Percentiles rank a stretch among this genome's conserved stretches.
phyloP scores from a whole-genome alignment of 2,888 invertebrate genomes.

The Lasioglossum malachurum region DNA sequence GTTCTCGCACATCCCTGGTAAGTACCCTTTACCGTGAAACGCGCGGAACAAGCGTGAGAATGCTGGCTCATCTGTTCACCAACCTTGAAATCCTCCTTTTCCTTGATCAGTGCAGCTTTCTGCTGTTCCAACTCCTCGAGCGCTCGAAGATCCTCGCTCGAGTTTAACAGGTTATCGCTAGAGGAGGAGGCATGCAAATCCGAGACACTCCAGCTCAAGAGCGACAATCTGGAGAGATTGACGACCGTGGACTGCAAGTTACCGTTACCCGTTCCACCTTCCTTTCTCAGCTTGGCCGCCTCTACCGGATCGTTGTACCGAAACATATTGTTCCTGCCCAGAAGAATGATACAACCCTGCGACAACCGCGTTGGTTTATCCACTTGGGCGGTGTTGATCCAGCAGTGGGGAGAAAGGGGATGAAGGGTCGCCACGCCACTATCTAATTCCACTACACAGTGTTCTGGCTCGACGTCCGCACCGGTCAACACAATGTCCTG shows the following conservation, averaged over 20 bases:
- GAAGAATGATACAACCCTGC: conserved; percentile 92
- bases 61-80: background rate
- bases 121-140: conserved; percentile 83
- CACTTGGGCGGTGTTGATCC: conserved; percentile 93
- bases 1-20: too few species aligned
- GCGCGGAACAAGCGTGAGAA: background rate
- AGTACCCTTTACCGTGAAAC: background rate
- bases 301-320: conserved; percentile 96
- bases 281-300: conserved; percentile 93
- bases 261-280: conserved; percentile 88
- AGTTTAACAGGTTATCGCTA: conserved; percentile 82
- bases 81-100: conserved; percentile 84
- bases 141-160: conserved; percentile 83
- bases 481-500: conserved; percentile 93
- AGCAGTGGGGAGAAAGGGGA: conserved; percentile 90
- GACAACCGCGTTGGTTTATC: conserved; percentile 92
- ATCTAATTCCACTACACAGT: conserved; percentile 90
- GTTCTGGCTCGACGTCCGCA: conserved; percentile 91
- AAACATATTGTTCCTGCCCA: conserved; percentile 93
- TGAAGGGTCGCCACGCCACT: conserved; percentile 91
- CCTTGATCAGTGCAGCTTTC: conserved; percentile 83
- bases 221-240: conserved; percentile 92
- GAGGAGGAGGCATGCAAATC: conserved; percentile 89
- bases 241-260: conserved; percentile 85
- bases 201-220: conserved; percentile 93